Conservation (phyloP, 1,140 invertebrate species). For the Sipha flava region DNA sequence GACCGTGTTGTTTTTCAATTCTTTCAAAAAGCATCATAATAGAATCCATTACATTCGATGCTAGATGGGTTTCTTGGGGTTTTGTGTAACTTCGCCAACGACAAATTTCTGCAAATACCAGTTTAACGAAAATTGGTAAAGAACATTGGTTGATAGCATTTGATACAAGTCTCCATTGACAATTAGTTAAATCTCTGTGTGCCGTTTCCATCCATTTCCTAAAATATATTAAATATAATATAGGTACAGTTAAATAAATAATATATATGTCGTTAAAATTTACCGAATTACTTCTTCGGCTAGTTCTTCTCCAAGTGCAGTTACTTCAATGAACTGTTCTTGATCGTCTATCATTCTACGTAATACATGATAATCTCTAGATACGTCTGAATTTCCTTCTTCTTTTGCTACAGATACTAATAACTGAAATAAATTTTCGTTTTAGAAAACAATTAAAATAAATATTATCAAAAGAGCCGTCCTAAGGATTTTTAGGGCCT, state of each 20-base stretch:
- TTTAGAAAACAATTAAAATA: neutral
- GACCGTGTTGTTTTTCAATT: constrained; percentile 89
- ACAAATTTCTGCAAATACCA: constrained; percentile 93
- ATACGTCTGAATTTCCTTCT: constrained; percentile 75
- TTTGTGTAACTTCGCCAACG: constrained; percentile 94
- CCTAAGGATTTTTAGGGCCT: too few relatives aligned
- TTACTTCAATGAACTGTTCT: constrained; percentile 88
- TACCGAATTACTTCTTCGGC: constrained; percentile 86
- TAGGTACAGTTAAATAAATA: neutral
- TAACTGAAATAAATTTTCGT: constrained; percentile 50
- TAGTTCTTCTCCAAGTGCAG: constrained; percentile 81
- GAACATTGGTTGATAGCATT: constrained; percentile 91
- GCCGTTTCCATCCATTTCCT: constrained; percentile 91
- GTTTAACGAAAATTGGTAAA: constrained; percentile 92
- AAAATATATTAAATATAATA: constrained; percentile 33
- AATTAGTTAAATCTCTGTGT: constrained; percentile 76
- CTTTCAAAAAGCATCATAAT: constrained; percentile 95
- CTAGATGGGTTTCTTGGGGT: constrained; percentile 81
- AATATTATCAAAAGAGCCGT: too few relatives aligned
- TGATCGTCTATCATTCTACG: constrained; percentile 81
- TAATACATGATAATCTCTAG: constrained; percentile 75
- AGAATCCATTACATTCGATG: constrained; percentile 91
- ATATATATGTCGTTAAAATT: neutral
- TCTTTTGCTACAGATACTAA: constrained; percentile 84
- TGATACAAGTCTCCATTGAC: constrained; percentile 89